Evolutionary conservation across 2,888 invertebrate genomes (phyloP), one percentile per base, ranked within the genome.

Genomic region (Sclerodermus sp.): DNA sequence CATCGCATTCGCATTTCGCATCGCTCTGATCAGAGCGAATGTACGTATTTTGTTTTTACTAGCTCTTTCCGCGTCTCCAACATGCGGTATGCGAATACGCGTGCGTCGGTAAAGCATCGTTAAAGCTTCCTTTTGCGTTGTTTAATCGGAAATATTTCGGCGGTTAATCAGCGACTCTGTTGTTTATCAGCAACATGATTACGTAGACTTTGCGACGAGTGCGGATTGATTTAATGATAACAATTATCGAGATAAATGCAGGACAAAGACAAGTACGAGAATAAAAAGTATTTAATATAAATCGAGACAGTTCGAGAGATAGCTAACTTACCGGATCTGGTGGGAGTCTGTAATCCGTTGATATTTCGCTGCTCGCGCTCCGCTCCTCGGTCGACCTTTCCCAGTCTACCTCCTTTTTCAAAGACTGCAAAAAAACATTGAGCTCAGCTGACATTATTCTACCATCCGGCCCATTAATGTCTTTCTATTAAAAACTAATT

Each of bases 371-470:
- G 68, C 85, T 85, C 70, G 84, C 85, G 79, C 89, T 90, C 49
- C 91, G 91, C 68, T 91, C 92, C 69, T 86, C 85, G 62, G 79
- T 79, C 69, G 83, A 84, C 73, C 88, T 82, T 71, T 89, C 89
- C 89, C 90, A 92, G 76, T 91, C 92, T 69, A 89, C 86, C 84
- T 93, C 92, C 82, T 93, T 93, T 79, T 93, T 93, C 73, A 93
- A 81, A 62, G 91, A 92, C 93, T 93, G 84, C 47, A 86, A 86
- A 53, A 40, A 23, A 45, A 48, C 13, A 52, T 56, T 53, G 51
- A 52, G 45, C 13, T 23, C 8, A 23, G 23, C 3, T 8, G 23
- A 23, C 8, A 8, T 5, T 3, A 23, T 23, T 23, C 8, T 3
- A 23, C 23, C 23, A 23, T 8, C 23, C 23, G 23, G 23, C 23